Conservation (phyloP, 2,797 vertebrate species). For the Muraenolepis orangiensis region DNA sequence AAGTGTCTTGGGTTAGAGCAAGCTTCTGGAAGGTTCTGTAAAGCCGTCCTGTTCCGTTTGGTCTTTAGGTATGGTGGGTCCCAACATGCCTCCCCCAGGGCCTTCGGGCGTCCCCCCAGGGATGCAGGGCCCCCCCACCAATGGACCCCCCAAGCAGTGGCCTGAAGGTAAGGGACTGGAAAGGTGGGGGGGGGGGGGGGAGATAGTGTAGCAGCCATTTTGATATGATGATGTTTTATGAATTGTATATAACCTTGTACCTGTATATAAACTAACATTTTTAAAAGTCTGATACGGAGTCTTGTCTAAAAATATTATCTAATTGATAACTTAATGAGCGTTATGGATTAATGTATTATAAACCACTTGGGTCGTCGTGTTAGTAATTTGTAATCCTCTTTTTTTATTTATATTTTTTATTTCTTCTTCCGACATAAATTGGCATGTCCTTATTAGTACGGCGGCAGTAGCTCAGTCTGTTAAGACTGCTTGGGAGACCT, state of each 20-base stretch:
- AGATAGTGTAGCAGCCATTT: neutral
- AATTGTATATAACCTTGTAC: no score
- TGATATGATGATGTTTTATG: neutral
- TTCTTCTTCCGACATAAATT: no score
- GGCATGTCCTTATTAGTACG: no score
- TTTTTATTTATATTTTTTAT: no score
- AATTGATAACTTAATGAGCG: neutral
- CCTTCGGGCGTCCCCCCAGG: conserved; percentile 89
- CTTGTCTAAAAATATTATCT: neutral
- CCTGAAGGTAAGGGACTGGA: conserved; percentile 80
- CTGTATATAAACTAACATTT: no score
- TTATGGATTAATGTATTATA: neutral
- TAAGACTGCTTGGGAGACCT: no score
- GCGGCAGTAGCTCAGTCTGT: no score
- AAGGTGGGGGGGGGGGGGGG: no score
- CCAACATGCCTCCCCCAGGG: conserved; percentile 91
- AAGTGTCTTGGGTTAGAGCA: neutral
- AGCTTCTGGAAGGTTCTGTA: no score
- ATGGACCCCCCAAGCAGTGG: conserved; percentile 92
- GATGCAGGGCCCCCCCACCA: conserved; percentile 89
- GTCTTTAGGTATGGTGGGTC: conserved; percentile 85
- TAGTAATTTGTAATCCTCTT: no score
- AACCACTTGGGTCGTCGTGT: no score
- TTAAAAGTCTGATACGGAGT: no score
- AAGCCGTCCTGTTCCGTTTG: neutral